Conservation (phyloP, 1,140 invertebrate genomes). For the Diorhabda elongata region DNA sequence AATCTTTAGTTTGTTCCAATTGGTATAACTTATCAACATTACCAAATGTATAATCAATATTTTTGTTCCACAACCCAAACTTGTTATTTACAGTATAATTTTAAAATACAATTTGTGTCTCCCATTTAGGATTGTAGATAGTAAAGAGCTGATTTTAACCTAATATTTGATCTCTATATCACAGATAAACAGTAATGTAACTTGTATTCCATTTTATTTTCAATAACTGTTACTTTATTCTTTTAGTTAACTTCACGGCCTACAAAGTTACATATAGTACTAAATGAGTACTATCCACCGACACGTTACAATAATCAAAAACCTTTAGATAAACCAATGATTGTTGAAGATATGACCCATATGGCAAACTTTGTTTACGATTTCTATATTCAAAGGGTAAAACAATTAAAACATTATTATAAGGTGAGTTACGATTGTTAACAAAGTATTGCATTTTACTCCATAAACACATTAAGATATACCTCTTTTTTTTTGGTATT, state of each 20-base stretch:
- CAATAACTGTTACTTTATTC: conserved; percentile 16
- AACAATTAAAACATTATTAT: conserved; percentile 57
- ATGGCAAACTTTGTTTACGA: conserved; percentile 92
- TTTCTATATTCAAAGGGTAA: conserved; percentile 76
- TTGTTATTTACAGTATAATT: too few species aligned
- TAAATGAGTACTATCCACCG: conserved; percentile 75
- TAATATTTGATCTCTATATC: too few species aligned
- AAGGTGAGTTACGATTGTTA: conserved; percentile 42
- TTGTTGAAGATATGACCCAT: conserved; percentile 82
- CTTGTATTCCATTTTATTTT: not conserved
- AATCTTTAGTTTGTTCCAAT: too few species aligned
- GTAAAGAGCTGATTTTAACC: too few species aligned
- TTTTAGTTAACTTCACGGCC: conserved; percentile 61
- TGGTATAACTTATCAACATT: too few species aligned
- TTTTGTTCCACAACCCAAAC: too few species aligned
- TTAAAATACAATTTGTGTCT: too few species aligned
- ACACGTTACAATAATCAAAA: conserved; percentile 52
- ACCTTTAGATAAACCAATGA: conserved; percentile 46
- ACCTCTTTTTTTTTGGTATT: not conserved
- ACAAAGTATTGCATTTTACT: not conserved
- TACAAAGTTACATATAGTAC: conserved; percentile 69
- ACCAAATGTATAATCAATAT: too few species aligned
- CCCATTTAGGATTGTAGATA: too few species aligned
- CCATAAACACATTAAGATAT: not conserved
- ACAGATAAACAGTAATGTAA: too few species aligned